phyloP scores from a whole-genome alignment of 1,140 invertebrate genomes.

The Geopemphigus sp. region DNA sequence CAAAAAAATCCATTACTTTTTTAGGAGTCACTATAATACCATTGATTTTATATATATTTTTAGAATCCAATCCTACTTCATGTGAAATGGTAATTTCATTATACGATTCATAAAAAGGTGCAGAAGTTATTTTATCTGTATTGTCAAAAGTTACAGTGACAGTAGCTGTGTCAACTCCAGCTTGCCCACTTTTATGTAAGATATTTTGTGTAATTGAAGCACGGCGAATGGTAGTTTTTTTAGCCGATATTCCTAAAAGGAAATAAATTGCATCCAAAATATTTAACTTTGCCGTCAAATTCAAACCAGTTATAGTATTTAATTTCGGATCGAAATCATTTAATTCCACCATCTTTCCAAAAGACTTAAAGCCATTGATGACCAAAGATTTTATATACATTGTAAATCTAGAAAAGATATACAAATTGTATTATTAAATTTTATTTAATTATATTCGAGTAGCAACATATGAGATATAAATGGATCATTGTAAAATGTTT shows the following conservation, averaged over 20 bases:
- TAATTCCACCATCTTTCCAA: slow-evolving; percentile 90
- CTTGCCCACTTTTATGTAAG: slow-evolving; percentile 96
- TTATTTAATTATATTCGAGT: no score
- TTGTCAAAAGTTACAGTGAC: slow-evolving; percentile 98
- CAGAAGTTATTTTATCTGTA: slow-evolving; percentile 74
- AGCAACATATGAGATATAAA: no score
- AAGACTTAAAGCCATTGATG: slow-evolving; percentile 98
- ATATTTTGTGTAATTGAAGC: slow-evolving; percentile 88
- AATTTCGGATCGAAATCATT: slow-evolving; percentile 91
- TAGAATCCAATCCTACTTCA: slow-evolving; percentile 63
- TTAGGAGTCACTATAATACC: slow-evolving; percentile 86
- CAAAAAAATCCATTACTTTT: slow-evolving; percentile 89
- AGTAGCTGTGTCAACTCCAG: slow-evolving; percentile 91
- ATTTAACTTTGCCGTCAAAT: slow-evolving; percentile 99
- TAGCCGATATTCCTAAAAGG: slow-evolving; percentile 92
- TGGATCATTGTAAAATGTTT: no score
- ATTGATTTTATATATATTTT: slow-evolving; percentile 81
- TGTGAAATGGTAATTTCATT: slow-evolving; percentile 91
- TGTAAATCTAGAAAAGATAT: slow-evolving; percentile 52
- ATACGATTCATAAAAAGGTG: slow-evolving; percentile 88
- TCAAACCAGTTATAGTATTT: slow-evolving; percentile 97
- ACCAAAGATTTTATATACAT: slow-evolving; percentile 96
- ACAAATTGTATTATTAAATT: no score
- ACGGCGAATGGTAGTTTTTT: slow-evolving; percentile 82
- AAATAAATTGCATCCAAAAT: slow-evolving; percentile 98